These are phyloP conservation scores for Burhinus oedicnemus DNA, from an alignment of 2,113 vertebrate genomes.

Conservation along the genomic window DNA sequence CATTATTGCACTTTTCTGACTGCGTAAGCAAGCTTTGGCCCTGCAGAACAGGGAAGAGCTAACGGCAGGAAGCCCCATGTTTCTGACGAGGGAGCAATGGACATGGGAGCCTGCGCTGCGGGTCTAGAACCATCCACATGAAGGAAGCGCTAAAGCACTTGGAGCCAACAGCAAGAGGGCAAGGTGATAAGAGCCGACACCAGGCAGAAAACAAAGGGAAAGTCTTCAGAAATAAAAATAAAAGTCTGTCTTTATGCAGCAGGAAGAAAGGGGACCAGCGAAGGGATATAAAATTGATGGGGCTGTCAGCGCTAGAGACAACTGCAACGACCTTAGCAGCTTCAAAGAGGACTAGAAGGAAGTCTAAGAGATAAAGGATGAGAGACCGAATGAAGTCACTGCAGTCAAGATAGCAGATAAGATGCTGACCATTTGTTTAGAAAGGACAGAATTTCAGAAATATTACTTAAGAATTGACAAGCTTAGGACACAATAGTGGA, in stretches of 20 bases:
- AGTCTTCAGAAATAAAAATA: background rate
- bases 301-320: background rate
- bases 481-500: background rate
- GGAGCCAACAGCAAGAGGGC: background rate
- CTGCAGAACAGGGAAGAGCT: background rate
- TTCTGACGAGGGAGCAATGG: rapidly evolving
- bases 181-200: rapidly evolving
- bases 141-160: background rate
- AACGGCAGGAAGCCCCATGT: rapidly evolving
- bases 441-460: background rate
- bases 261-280: background rate
- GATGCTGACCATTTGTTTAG: background rate
- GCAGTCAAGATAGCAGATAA: background rate
- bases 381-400: background rate
- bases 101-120: rapidly evolving
- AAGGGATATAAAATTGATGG: background rate
- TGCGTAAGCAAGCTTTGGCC: rapidly evolving
- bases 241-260: background rate
- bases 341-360: background rate
- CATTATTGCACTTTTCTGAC: background rate
- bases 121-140: rapidly evolving
- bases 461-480: background rate
- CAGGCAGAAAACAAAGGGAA: background rate
- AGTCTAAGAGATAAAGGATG: conserved; percentile 16
- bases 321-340: background rate